A percentile compares a stretch with the other conserved stretches of the same genome.
Conservation (phyloP, 2,113 vertebrate species). For the Entomyzon cyanotis region DNA sequence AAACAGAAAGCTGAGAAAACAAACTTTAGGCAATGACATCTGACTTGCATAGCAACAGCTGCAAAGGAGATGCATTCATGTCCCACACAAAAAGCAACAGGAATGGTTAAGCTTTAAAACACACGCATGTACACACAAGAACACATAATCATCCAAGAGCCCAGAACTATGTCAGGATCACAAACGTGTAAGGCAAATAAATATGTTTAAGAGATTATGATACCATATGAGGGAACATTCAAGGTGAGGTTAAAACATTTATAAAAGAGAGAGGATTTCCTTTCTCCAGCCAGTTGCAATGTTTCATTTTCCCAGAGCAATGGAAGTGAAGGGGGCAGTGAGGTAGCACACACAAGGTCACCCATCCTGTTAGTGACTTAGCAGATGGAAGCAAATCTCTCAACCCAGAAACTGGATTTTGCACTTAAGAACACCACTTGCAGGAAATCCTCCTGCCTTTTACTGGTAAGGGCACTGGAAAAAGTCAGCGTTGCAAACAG, state of each 20-base stretch:
- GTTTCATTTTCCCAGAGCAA: neutral
- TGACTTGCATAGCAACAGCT: neutral
- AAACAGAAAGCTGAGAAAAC: conserved; percentile 5
- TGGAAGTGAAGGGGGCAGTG: neutral
- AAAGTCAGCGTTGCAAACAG: neutral
- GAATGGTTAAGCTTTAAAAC: conserved; percentile 33
- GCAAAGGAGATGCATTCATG: neutral
- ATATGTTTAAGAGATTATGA: neutral
- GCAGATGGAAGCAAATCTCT: neutral
- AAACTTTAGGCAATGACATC: conserved; percentile 20
- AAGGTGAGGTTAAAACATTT: conserved; percentile 11
- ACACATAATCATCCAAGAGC: neutral
- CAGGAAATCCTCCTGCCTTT: neutral
- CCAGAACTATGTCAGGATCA: neutral
- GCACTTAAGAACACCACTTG: neutral
- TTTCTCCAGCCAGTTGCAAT: neutral
- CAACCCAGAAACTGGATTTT: neutral
- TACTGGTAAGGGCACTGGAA: neutral
- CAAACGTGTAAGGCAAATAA: neutral
- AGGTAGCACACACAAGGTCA: neutral
- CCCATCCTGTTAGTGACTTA: neutral
- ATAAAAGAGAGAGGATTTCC: neutral
- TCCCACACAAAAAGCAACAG: neutral
- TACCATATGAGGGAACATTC: neutral
- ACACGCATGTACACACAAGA: neutral